Base-by-base conservation (phyloP, 2,797 vertebrate genomes). In the Nyctalus aviator region DNA sequence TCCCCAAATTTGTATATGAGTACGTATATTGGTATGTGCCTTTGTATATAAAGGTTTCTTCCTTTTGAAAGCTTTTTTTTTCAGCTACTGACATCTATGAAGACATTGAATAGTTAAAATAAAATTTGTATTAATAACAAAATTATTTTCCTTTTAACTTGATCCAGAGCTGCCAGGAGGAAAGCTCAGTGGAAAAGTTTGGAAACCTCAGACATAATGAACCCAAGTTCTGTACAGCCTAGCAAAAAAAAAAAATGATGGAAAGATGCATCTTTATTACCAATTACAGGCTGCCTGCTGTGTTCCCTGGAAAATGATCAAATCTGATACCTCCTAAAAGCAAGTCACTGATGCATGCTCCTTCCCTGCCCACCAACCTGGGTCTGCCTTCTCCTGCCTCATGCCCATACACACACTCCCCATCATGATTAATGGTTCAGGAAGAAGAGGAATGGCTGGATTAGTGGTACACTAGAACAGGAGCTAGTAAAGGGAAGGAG, bases 221-320 rank as follows among this genome's bases (percentile, higher is more conserved):
- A 73, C n/a, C 37, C 41, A 64, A 62, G 46, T 86, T 95, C 85
- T 72, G 4, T n/a, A 57, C 48, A 72, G 41, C n/a, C 46, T 57
- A 69, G 76, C n/a, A 62, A 85, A 72, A 76, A 94, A 50, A 32
- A 76, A 76, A 94, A 50, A 32, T 46, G 25, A 88, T 10, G 10
- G 12, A 75, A 94, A 73, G 66, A 92, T 92, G 48, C 17, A 64
- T 84, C 88, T 95, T 78, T 53, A 91, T 81, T 53, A 69, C 15
- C 55, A 93, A 32, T 55, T 87, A 57, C 30, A 94, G n/a, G 32
- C 55, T 53, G 25, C 50, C 83, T 84, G 57, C 82, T 87, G 9
- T 87, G 66, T 6, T 59, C 37, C 21, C 62, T 53, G 44, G 35
- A 88, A 95, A 88, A 82, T 57, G 37, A 91, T 44, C 59, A 92